Evolutionary conservation across 2,113 vertebrate species (phyloP).

Genomic region (Laticauda colubrina): DNA sequence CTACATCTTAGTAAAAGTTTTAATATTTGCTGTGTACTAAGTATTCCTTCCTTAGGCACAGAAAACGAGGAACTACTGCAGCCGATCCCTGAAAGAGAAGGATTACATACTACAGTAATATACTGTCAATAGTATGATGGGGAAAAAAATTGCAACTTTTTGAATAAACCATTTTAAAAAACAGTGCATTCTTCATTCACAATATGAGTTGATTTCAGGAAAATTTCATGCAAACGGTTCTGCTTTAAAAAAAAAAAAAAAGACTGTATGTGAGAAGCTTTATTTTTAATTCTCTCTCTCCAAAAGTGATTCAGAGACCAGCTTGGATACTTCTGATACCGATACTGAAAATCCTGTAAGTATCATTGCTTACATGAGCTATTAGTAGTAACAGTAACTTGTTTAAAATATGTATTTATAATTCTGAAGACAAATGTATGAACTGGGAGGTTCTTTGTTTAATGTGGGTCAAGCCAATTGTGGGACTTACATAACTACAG

Average conservation of each 20-base stretch:
- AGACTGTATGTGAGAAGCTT: neutral
- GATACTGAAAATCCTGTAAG: slow-evolving; percentile 79
- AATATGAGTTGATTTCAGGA: neutral
- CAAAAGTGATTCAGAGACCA: slow-evolving; percentile 69
- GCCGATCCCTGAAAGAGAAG: neutral
- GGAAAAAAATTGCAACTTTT: neutral
- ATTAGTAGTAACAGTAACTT: neutral
- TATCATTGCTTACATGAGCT: neutral
- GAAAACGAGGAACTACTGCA: neutral
- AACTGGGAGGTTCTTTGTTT: neutral
- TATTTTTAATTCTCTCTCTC: slow-evolving; percentile 10
- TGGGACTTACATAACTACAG: neutral
- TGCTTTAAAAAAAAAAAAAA: neutral
- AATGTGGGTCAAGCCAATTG: neutral
- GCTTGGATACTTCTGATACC: slow-evolving; percentile 74
- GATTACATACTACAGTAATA: neutral
- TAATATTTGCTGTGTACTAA: neutral
- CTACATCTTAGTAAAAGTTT: neutral
- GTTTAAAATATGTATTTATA: neutral
- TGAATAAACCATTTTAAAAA: neutral
- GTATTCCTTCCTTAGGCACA: neutral
- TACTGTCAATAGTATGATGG: neutral
- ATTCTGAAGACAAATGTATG: neutral
- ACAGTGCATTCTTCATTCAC: neutral
- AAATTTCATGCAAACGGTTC: neutral